Percentiles rank a stretch among this genome's conserved stretches.
Evolutionary conservation across 1,140 invertebrate genomes (phyloP).

Genomic region (Drosophila erecta): DNA sequence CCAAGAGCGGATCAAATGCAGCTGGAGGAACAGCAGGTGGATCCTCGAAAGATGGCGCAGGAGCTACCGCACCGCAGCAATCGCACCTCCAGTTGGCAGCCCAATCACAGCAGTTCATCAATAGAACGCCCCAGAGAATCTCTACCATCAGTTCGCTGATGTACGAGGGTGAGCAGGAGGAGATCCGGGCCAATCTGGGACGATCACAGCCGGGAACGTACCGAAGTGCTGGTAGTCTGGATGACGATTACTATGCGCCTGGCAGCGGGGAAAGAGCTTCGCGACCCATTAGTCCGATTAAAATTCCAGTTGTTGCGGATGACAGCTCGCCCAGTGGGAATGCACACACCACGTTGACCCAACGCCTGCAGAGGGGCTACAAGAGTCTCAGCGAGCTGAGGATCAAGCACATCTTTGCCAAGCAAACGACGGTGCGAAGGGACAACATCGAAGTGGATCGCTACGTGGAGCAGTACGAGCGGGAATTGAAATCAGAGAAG

Average conservation of each 20-base stretch:
- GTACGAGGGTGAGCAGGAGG: slow-evolving; percentile 39
- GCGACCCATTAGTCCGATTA: slow-evolving; percentile 59
- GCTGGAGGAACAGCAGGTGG: neutral
- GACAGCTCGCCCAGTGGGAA: neutral
- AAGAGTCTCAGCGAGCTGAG: slow-evolving; percentile 74
- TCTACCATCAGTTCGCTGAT: slow-evolving; percentile 79
- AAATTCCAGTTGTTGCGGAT: slow-evolving; percentile 26
- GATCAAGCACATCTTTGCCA: slow-evolving; percentile 76
- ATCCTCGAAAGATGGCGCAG: neutral
- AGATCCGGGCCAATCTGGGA: neutral
- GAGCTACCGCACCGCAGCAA: neutral
- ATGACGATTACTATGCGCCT: slow-evolving; percentile 75
- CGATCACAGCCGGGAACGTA: slow-evolving; percentile 47
- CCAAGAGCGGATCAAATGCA: slow-evolving; percentile 27
- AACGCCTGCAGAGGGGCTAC: slow-evolving; percentile 71
- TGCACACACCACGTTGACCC: slow-evolving; percentile 25
- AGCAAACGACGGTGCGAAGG: slow-evolving; percentile 58
- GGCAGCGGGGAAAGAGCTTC: slow-evolving; percentile 36
- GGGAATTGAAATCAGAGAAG: slow-evolving; percentile 59
- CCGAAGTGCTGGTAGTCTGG: slow-evolving; percentile 71
- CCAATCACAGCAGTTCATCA: slow-evolving; percentile 70
- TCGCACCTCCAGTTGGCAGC: slow-evolving; percentile 17
- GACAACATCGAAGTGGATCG: slow-evolving; percentile 71
- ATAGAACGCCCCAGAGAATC: slow-evolving; percentile 72
- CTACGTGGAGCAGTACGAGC: slow-evolving; percentile 73